Evolutionary conservation across 2,888 invertebrate genomes (phyloP), one percentile per base, ranked within the genome.

Genomic region (Dolomedes plantarius): DNA sequence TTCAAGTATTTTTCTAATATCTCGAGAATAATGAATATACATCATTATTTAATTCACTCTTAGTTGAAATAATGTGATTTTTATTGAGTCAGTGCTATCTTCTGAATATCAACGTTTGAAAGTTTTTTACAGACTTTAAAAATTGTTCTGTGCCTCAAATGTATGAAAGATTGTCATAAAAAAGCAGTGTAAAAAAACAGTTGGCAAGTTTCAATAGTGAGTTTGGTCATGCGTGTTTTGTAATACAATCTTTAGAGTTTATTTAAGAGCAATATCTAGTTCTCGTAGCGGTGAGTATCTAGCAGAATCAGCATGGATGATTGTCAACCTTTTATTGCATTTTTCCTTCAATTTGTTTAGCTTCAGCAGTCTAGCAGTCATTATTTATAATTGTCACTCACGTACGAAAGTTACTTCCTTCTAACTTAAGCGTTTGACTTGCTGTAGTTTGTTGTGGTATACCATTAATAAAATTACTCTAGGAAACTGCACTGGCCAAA

Each of bases 91-190:
- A 46, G 46, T 16, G 11, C 11, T 46, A 16, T 19, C 16, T 23
- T 56, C 3, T 23, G 23, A 56, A 56, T 23, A 23, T 56, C 3
- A 1, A 23, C 56, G 56, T 56, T 23, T 11, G 56, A 56, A 56
- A 23, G 23, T 23, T 56, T 56, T 56, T 56, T 56, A 46, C 46
- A 16, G 46, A 46, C 23, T 36, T 36, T 56, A 23, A 56, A 56
- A 56, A 56, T 56, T 56, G 56, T 56, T 56, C 56, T 56, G 56
- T 56, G 56, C 56, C 56, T 56, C 56, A 56, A 56, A 19, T 56
- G 23, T 56, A 56, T 56, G 56, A 23, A 56, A 56, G 56, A 56
- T 23, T 56, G 56, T 56, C 56, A 6, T 56, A 56, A 56, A 56
- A n/a, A 36, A 36, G 9, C 36, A 56, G 56, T 56, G 56, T 56